phyloP scores from a whole-genome alignment of 2,797 vertebrate genomes.

The Perodicticus potto region DNA sequence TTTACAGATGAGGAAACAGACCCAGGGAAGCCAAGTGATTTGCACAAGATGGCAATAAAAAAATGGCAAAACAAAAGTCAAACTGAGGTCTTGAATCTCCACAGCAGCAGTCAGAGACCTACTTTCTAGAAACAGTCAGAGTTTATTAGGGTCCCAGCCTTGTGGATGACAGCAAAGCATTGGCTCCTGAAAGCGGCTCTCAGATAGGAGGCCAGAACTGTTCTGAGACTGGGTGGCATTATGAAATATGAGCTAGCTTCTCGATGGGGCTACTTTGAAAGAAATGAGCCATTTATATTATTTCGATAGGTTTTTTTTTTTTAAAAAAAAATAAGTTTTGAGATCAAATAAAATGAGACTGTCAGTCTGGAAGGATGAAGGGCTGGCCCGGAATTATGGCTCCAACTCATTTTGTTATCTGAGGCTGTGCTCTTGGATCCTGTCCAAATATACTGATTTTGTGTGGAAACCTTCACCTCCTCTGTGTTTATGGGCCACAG shows the following conservation, averaged over 20 bases:
- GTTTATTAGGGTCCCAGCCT: neutral
- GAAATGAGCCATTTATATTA: neutral
- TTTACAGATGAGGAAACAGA: constrained; percentile 25
- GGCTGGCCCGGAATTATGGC: neutral
- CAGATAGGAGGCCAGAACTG: neutral
- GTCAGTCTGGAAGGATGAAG: neutral
- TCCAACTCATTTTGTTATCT: neutral
- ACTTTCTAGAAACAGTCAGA: neutral
- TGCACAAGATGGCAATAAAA: neutral
- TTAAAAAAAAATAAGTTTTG: neutral
- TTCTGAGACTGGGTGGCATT: neutral
- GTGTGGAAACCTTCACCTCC: neutral
- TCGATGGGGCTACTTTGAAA: neutral
- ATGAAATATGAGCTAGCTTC: neutral
- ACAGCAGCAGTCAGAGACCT: neutral
- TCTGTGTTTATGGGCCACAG: neutral
- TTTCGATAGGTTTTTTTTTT: neutral
- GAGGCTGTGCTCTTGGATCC: neutral
- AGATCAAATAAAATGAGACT: constrained; percentile 3
- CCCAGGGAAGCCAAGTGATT: neutral
- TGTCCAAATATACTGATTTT: neutral
- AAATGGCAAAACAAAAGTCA: constrained; percentile 20
- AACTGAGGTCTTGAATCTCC: neutral
- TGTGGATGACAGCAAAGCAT: neutral
- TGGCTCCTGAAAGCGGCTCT: neutral